Percentiles rank a stretch among this genome's conserved stretches.
Evolutionary conservation across 1,140 invertebrate genomes (phyloP).

Genomic region (Wiebesia pumilae): DNA sequence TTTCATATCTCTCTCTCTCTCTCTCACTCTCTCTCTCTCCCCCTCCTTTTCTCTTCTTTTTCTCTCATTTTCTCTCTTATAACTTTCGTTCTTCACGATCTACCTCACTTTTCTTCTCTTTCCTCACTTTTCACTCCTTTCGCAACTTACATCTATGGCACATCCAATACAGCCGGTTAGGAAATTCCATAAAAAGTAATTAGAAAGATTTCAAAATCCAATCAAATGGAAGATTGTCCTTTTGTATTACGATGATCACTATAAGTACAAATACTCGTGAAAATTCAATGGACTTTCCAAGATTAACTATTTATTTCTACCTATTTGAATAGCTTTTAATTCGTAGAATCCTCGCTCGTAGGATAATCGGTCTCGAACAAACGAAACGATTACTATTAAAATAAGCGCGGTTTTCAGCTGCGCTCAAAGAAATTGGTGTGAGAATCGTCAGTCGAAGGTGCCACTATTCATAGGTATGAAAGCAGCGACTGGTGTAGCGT

Average conservation of each 20-base stretch:
- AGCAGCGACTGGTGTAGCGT: too few relatives aligned
- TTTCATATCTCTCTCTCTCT: conserved; percentile 33
- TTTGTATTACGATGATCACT: neutral
- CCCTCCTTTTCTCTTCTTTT: conserved; percentile 18
- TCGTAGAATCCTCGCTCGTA: too few relatives aligned
- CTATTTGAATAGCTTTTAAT: too few relatives aligned
- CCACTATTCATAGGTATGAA: too few relatives aligned
- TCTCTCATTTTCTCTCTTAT: conserved; percentile 41
- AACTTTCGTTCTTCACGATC: conserved; percentile 34
- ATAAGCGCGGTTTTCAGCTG: neutral
- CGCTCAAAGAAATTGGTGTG: neutral
- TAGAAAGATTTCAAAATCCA: conserved; percentile 19
- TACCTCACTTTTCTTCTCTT: conserved; percentile 29
- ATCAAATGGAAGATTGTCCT: neutral
- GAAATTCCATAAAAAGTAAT: conserved; percentile 9
- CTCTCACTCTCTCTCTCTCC: conserved; percentile 14
- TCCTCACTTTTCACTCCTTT: conserved; percentile 3
- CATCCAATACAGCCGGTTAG: neutral
- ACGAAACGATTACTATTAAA: too few relatives aligned
- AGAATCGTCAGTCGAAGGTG: too few relatives aligned
- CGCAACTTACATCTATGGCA: neutral
- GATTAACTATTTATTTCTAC: too few relatives aligned
- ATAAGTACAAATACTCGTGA: neutral
- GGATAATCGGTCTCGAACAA: too few relatives aligned
- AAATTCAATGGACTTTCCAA: neutral